Evolutionary conservation across 2,888 invertebrate species (phyloP).

Genomic region (Trichopria drosophilae): DNA sequence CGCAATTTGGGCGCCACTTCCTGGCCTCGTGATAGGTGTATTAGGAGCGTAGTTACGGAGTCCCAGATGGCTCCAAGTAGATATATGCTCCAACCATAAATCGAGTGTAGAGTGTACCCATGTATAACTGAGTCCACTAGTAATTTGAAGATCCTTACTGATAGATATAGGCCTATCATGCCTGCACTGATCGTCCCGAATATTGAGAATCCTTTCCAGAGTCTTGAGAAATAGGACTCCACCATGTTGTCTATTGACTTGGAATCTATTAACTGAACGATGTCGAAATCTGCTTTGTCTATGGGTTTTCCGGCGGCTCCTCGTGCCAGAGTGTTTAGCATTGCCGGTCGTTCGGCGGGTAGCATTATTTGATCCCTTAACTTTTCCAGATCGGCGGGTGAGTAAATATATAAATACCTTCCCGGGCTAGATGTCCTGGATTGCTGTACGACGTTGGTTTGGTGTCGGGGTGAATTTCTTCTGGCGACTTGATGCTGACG

Average conservation of each 20-base stretch:
- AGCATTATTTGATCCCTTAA: not conserved
- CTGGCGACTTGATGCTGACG: not conserved
- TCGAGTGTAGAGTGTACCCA: not conserved
- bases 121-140: not conserved
- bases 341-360: too few relatives aligned
- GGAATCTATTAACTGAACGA: not conserved
- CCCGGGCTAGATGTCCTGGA: not conserved
- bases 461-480: not conserved
- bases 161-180: not conserved
- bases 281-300: not conserved
- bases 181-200: slow-evolving; percentile 3
- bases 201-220: not conserved
- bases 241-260: not conserved
- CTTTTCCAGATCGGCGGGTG: not conserved
- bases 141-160: not conserved
- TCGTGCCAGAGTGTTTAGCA: not conserved
- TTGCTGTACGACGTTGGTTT: not conserved
- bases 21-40: too few relatives aligned
- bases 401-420: not conserved
- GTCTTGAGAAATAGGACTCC: not conserved
- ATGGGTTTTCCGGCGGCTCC: not conserved
- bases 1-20: too few relatives aligned
- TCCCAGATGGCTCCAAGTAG: not conserved
- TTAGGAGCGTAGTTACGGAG: not conserved
- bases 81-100: too few relatives aligned